Evolutionary conservation across 2,888 invertebrate genomes (phyloP).

Genomic region (Thymelicus acteon): DNA sequence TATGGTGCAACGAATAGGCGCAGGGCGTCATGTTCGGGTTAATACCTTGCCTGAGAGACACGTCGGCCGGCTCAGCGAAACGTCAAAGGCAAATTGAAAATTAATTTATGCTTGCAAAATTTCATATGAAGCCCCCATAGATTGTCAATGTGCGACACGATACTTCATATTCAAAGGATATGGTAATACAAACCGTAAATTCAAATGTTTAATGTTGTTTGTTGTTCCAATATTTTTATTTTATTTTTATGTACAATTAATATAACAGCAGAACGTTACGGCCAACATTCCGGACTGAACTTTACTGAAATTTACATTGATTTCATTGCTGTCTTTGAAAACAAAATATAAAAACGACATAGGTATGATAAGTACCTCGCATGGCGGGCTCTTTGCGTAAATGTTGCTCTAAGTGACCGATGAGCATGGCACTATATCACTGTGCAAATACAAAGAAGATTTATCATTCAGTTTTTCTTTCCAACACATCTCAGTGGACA

Average conservation of each 20-base stretch:
- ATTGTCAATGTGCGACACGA: constrained; percentile 63
- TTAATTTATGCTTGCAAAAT: constrained; percentile 81
- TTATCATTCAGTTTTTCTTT: constrained; percentile 17
- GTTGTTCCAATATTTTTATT: not conserved
- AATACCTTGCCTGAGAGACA: constrained; percentile 77
- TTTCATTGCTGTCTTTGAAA: no score
- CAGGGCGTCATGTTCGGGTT: constrained; percentile 71
- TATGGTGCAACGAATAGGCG: constrained; percentile 61
- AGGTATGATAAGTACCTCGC: no score
- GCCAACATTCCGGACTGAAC: no score
- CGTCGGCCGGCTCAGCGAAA: constrained; percentile 79
- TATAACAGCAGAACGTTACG: no score
- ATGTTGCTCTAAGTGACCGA: constrained; percentile 4
- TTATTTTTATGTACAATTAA: not conserved
- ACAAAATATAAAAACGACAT: no score
- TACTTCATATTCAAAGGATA: constrained; percentile 47
- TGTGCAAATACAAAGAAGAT: constrained; percentile 1
- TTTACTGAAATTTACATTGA: no score
- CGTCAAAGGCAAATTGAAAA: constrained; percentile 84
- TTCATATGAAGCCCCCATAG: constrained; percentile 65
- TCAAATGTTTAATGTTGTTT: not conserved
- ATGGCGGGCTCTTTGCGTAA: no score
- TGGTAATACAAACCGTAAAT: constrained; percentile 21
- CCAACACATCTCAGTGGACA: not conserved
- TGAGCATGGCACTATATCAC: not conserved